Percentiles rank a stretch among this genome's conserved stretches.
phyloP scores from a whole-genome alignment of 2,113 vertebrate species.

The Sphyrna mokarran region DNA sequence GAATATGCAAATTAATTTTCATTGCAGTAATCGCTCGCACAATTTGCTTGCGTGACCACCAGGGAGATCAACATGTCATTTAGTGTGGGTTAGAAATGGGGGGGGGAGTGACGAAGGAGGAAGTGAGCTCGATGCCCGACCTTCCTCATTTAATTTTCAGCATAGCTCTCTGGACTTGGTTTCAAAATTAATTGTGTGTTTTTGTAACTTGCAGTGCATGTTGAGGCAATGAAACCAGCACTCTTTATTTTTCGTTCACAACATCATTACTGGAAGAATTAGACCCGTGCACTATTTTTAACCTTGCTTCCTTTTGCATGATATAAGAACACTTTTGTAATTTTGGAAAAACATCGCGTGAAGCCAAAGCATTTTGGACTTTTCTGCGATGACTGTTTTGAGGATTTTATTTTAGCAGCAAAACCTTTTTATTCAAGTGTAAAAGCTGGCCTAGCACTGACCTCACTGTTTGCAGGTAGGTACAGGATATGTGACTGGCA shows the following conservation, averaged over 20 bases:
- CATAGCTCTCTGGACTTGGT: not conserved
- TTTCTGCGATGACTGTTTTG: too few relatives aligned
- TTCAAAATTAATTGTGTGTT: not conserved
- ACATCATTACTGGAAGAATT: not conserved
- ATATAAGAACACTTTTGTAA: not conserved
- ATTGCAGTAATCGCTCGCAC: not conserved
- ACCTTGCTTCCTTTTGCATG: not conserved
- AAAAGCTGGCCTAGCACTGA: not conserved
- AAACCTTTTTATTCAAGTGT: not conserved
- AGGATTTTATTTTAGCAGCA: not conserved
- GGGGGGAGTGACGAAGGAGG: not conserved
- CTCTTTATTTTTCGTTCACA: not conserved
- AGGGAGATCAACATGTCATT: not conserved
- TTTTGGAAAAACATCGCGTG: not conserved
- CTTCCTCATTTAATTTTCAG: not conserved
- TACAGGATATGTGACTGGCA: not conserved
- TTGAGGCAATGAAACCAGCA: not conserved
- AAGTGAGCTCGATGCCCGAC: not conserved
- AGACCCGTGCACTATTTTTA: not conserved
- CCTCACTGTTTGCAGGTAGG: not conserved
- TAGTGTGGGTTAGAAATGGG: not conserved
- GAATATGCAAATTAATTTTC: not conserved
- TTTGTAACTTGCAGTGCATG: not conserved
- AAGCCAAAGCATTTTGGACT: not conserved
- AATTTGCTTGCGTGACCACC: not conserved